Evolutionary conservation across 2,113 vertebrate genomes (phyloP), one percentile per base, ranked within the genome.

Genomic region (Toxotes chatareus): DNA sequence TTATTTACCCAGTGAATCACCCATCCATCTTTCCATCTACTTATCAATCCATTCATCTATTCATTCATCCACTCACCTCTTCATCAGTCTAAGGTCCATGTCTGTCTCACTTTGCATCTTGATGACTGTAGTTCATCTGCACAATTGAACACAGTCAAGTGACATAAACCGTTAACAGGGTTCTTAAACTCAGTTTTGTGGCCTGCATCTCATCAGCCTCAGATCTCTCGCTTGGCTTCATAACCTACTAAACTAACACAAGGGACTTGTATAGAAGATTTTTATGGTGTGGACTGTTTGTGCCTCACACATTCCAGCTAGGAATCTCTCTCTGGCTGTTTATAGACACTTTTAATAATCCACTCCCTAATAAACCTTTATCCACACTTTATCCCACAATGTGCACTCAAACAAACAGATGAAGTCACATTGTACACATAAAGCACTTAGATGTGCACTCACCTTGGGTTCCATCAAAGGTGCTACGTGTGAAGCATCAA

Each of bases 191-290:
- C 74, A 46, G 40, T 67, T 81, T 44, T 55, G 70, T 71, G 61
- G 40, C 47, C 38, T 38, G 73, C 4, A 23, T 84, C 46, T 73
- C 63, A 82, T 83, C 32, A 68, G 21, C 57, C 7, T 67, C 36
- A 67, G 38, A 57, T 63, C 46, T 60, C 73, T 72, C 66, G 55
- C 16, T 76, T 83, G 71, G 56, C 66, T 85, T 86, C 71, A 65
- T 74, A 84, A 84, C 77, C 76, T 73, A 59, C 82, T 80, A 80
- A 87, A 82, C 80, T 59, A 78, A 76, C 73, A 75, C 76, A 21
- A 3, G 77, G 79, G 75, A 82, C 74, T 73, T 67, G 13, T 73
- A 68, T 49, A 70, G 61, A 56, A n/a, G 8, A 32, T 69, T 57
- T 78, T 65, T 79, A 76, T 65, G 34, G 46, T 31, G 36, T 64